Evolutionary conservation across 1,140 invertebrate genomes (phyloP), one percentile per base, ranked within the genome.

Genomic region (Goniozus legneri): DNA sequence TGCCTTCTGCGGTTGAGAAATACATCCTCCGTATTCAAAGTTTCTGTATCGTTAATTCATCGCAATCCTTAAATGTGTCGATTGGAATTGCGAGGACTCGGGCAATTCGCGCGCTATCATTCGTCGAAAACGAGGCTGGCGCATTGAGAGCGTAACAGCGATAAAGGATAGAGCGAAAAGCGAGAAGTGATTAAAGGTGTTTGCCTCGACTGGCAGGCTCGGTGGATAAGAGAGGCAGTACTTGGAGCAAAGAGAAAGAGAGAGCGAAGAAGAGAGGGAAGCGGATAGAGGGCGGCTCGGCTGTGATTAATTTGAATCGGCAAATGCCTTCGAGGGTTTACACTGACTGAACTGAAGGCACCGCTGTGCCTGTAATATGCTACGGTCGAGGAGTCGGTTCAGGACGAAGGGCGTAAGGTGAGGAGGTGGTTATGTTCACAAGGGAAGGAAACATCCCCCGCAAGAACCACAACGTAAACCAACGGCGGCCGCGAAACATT

Each of bases 221-320:
- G 56, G 43, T 49, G 40, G 21, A 30, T 45, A 21, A 16, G 41
- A 41, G 4, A 27, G 12, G 14, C 37, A 27, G 24, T 46, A 27
- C 14, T n/a, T 15, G 32, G 10, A 50, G 35, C 32, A 15, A 20
- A 39, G 19, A 22, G 37, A 20, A n/a, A 44, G 31, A 44, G 43
- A 37, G 22, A 43, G 41, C 32, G 32, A 19, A 13, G 18, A 3
- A 43, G 41, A 21, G n/a, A 12, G 3, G 37, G 20, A 36, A 51
- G 55, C 40, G 55, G 38, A 47, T 37, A 43, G 40, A 31, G 50
- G 51, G 51, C 51, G 61, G 47, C 62, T 63, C 51, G 58, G 68
- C 56, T 65, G 71, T 76, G 72, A 76, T 76, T 76, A 75, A 76
- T 76, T 76, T 74, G 69, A 75, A 70, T 73, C 64, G 66, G 64